These are phyloP conservation scores for Coelopa pilipes DNA, from an alignment of 2,888 invertebrate genomes.

Conservation along the genomic window DNA sequence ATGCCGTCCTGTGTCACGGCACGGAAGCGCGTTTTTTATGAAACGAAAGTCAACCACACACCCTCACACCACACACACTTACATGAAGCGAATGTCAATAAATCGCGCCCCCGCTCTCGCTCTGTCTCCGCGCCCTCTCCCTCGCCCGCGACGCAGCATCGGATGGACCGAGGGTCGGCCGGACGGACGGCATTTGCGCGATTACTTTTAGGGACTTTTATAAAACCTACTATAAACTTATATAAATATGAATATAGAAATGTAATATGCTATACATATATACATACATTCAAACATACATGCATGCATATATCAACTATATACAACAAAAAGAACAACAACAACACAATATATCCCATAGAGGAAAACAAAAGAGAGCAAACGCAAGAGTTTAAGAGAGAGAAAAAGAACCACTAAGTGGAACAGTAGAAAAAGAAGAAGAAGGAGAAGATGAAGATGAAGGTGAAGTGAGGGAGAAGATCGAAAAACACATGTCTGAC, in stretches of 20 bases:
- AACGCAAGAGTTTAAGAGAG: constrained; percentile 37
- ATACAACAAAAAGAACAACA: constrained; percentile 34
- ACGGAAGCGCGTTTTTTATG: neutral
- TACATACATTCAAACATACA: constrained; percentile 2
- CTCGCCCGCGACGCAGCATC: too few species aligned
- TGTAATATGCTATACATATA: constrained; percentile 18
- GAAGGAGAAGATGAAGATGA: neutral
- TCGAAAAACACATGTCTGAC: constrained; percentile 21
- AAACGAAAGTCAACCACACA: neutral
- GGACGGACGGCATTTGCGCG: too few species aligned
- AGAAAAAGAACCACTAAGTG: neutral
- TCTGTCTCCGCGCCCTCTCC: too few species aligned
- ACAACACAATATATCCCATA: constrained; percentile 22
- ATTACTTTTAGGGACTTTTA: neutral
- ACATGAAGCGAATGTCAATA: neutral
- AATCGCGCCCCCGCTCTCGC: neutral
- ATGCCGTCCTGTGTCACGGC: too few species aligned
- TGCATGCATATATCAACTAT: constrained; percentile 20
- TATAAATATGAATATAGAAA: constrained; percentile 27
- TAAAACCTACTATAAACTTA: constrained; percentile 5
- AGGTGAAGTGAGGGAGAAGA: neutral
- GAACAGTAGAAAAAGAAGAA: constrained; percentile 7
- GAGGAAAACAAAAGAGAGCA: constrained; percentile 41
- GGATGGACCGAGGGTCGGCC: too few species aligned
- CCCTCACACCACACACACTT: neutral